phyloP scores from a whole-genome alignment of 2,797 vertebrate genomes.

The Acrossocheilus fasciatus region DNA sequence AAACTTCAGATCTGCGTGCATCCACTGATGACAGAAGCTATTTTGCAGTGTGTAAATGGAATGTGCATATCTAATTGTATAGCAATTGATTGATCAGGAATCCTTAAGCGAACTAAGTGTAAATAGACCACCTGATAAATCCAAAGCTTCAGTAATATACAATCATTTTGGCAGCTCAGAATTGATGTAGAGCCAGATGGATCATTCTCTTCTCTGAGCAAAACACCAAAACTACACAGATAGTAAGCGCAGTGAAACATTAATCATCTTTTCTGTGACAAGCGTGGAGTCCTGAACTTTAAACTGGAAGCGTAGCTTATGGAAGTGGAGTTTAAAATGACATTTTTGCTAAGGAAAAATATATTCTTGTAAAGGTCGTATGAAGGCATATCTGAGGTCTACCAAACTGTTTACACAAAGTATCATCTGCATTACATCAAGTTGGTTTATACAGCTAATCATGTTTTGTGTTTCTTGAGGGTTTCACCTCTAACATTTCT shows the following conservation, averaged over 20 bases:
- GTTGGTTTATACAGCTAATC: not conserved
- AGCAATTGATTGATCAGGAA: not conserved
- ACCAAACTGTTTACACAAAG: not conserved
- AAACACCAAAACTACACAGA: slow-evolving; percentile 16
- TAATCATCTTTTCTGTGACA: slow-evolving; percentile 19
- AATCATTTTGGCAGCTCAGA: not conserved
- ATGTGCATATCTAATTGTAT: not conserved
- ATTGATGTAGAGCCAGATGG: not conserved
- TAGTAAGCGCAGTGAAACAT: not conserved
- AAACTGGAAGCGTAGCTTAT: not conserved
- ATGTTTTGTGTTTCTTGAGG: not conserved
- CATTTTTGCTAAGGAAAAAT: not conserved
- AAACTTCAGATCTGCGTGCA: not conserved
- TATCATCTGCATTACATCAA: not conserved
- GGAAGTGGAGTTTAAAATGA: not conserved
- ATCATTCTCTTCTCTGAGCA: slow-evolving; percentile 7
- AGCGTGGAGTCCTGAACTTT: slow-evolving; percentile 5
- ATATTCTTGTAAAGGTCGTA: not conserved
- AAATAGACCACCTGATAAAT: not conserved
- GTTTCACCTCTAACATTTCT: not conserved
- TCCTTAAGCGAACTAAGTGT: not conserved
- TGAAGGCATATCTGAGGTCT: not conserved
- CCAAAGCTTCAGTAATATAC: not conserved
- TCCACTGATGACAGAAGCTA: not conserved
- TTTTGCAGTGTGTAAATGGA: not conserved